Evolutionary conservation across 2,797 vertebrate species (phyloP), one percentile per base, ranked within the genome.

Genomic region (Tenualosa ilisha): DNA sequence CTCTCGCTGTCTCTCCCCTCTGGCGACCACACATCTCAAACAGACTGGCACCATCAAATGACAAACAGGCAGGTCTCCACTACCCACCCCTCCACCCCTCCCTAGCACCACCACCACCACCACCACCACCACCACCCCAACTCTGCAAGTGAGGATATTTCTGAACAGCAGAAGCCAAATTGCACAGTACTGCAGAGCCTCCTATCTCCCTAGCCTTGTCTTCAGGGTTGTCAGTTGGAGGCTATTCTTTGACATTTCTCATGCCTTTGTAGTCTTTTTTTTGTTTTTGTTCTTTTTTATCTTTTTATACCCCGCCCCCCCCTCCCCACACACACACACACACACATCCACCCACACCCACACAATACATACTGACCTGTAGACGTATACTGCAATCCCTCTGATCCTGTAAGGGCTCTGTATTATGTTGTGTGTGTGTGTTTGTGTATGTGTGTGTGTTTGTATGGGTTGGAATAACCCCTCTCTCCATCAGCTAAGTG

Each of bases 1-100:
- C 63, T 84, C 61, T 82, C 86, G 89, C 85, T 87, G 91, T 85
- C 87, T 91, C 84, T 86, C 61, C 86, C 89, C 85, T 91, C 68
- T 22, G 22, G 56, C 20, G 5, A 59, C 20, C 20, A 20, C 56
- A 7, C 56, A 59, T 59, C 56, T 22, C 56, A 22, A 59, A 59
- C 20, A 59, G 56, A 59, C 56, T 59, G 56, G 56, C 20, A 59
- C 56, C 22, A 20, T 59, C 56, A 59, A 59, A 59, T 59, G 56
- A 59, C 56, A 59, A 22, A 59, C 56, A 59, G 56, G 56, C 56
- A 59, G 56, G 17, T 20, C 17, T 22, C 56, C 20, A 59, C 2
- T 20, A 6, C 56, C 56, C 56, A 6, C 17, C 6, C 20, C 20
- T 22, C 2, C 56, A 0, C 20, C 56, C 56, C 56, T 46, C 46